Evolutionary conservation across 2,113 vertebrate species (phyloP).

Genomic region (Herpetotheres cachinnans): DNA sequence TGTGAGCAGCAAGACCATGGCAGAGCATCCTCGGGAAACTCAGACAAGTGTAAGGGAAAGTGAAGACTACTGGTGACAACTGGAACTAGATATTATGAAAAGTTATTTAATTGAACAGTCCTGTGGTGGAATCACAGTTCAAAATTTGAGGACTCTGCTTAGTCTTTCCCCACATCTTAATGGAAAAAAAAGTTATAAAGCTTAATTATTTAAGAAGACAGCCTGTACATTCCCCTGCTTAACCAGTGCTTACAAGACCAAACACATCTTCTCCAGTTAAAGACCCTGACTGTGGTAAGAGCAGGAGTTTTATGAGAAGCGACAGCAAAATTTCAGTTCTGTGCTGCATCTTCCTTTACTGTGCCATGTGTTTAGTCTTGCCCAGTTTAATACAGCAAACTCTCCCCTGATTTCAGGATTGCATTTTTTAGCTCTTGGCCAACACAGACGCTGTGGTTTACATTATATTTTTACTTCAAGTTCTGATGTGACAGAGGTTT

Average conservation of each 20-base stretch:
- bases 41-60: not conserved
- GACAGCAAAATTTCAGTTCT: not conserved
- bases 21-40: not conserved
- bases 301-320: not conserved
- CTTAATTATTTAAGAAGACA: slow-evolving; percentile 16
- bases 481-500: not conserved
- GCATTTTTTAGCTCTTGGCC: not conserved
- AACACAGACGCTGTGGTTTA: not conserved
- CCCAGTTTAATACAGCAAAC: not conserved
- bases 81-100: not conserved
- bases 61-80: not conserved
- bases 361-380: not conserved
- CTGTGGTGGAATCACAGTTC: not conserved
- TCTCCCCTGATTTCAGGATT: not conserved
- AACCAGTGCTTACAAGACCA: not conserved
- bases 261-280: not conserved
- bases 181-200: not conserved
- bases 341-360: not conserved
- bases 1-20: not conserved
- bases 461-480: not conserved
- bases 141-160: not conserved
- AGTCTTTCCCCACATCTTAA: not conserved
- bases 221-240: not conserved
- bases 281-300: not conserved
- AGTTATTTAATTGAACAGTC: not conserved